Percentiles rank a stretch among this genome's conserved stretches.
phyloP scores from a whole-genome alignment of 1,140 invertebrate genomes.

The Drosophila sechellia region DNA sequence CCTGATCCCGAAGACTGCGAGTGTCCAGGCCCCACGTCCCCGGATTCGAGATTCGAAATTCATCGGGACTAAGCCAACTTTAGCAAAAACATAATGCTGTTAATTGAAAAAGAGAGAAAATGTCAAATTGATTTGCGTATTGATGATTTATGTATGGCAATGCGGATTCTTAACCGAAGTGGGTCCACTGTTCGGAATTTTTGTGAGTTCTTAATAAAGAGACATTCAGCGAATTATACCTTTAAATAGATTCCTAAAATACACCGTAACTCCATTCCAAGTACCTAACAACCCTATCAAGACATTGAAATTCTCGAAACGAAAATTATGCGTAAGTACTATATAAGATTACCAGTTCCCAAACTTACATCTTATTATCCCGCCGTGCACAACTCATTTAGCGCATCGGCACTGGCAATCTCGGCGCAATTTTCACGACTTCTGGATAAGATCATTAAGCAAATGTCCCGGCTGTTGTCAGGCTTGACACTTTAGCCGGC shows the following conservation, averaged over 20 bases:
- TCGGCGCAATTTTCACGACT: conserved; percentile 36
- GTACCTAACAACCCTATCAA: no score
- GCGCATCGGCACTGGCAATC: conserved; percentile 34
- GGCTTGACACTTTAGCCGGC: conserved; percentile 78
- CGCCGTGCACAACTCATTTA: conserved; percentile 49
- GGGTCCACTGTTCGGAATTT: conserved; percentile 14
- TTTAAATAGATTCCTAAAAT: no score
- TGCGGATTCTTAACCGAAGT: conserved; percentile 7
- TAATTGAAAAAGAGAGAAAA: conserved; percentile 76
- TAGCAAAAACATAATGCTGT: conserved; percentile 81
- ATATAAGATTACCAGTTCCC: no score
- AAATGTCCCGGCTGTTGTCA: conserved; percentile 81
- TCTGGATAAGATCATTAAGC: conserved; percentile 73
- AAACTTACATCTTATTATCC: not conserved
- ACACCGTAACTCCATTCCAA: no score
- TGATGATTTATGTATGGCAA: conserved; percentile 67
- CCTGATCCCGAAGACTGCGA: conserved; percentile 25
- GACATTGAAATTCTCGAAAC: no score
- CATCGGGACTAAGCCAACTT: conserved; percentile 56
- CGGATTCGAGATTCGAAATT: conserved; percentile 5
- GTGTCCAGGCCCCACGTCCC: not conserved
- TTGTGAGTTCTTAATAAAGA: not conserved
- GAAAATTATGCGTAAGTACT: no score
- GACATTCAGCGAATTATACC: not conserved
- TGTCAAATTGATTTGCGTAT: conserved; percentile 73